Percentiles rank a stretch among this genome's conserved stretches.
Conservation (phyloP, 1,140 invertebrate genomes). For the Drosophila lacertosa region DNA sequence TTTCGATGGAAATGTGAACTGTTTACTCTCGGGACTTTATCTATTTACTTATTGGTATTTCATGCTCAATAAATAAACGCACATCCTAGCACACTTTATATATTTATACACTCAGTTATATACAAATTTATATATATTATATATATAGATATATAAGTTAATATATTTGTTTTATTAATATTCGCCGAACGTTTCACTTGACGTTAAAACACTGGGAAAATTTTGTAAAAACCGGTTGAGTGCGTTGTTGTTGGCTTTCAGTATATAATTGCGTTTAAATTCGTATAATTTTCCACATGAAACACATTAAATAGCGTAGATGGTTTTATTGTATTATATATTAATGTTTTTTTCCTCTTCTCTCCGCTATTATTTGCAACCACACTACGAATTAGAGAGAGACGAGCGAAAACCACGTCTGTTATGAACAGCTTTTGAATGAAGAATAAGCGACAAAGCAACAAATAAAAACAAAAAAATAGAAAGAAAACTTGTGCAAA, state of each 20-base stretch:
- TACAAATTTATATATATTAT: neutral
- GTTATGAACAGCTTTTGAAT: conserved; percentile 39
- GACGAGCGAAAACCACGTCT: conserved; percentile 21
- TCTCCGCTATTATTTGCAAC: conserved; percentile 18
- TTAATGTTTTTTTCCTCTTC: conserved; percentile 21
- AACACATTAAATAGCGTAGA: conserved; percentile 4
- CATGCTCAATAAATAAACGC: neutral
- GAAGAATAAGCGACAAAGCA: conserved; percentile 36
- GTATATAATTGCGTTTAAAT: conserved; percentile 23
- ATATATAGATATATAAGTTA: conserved; percentile 13
- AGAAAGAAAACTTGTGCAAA: neutral
- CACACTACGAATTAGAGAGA: conserved; percentile 17
- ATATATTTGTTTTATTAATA: conserved; percentile 13
- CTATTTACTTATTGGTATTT: conserved; percentile 17
- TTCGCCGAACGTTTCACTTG: conserved; percentile 23
- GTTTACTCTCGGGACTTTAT: conserved; percentile 17
- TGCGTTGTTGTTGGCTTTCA: neutral
- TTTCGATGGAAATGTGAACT: neutral
- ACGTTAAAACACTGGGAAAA: conserved; percentile 5
- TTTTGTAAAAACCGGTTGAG: conserved; percentile 28
- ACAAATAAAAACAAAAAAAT: conserved; percentile 43
- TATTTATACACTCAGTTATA: conserved; percentile 3
- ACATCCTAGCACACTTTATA: neutral
- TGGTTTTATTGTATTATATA: conserved; percentile 10
- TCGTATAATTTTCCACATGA: conserved; percentile 25